Evolutionary conservation across 2,888 invertebrate genomes (phyloP), one percentile per base, ranked within the genome.

Genomic region (Octonoba sinensis): DNA sequence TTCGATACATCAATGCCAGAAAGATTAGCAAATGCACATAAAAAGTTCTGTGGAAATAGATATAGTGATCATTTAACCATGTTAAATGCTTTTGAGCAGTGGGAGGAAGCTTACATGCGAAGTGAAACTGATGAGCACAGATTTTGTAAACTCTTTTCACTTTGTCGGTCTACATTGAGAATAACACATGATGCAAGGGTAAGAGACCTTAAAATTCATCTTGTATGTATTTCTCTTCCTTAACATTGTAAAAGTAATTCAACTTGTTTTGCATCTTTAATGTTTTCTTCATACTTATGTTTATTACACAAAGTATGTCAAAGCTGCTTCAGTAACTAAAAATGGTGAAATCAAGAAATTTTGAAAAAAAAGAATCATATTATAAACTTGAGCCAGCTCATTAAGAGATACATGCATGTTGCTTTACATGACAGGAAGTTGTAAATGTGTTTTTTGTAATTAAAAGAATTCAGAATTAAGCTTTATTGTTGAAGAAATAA

Each of bases 61-160:
- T 94, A 92, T 87, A 97, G 97, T 4, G 99, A 99, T 89, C 99
- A 99, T 87, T 93, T 98, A 18, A 97, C 98, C 4, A 93, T 97
- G 93, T 90, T 99, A 27, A 95, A 95, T 86, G 97, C 95, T 12
- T 96, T 95, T 87, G 95, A 97, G 90, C 88, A 89, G 56, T 92
- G 91, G 91, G 90, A 90, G 84, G 90, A 90, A 54, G 90, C 90
- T 11, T 87, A 88, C 81, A 73, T 79, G 76, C 87, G 88, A 51
- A 91, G 91, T 15, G 91, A 91, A 81, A 86, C 89, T 65, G 93
- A 93, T 0, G 97, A 97, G 88, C 88, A 92, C 59, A 89, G 91
- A 44, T 98, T 97, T 90, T 99, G 99, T 89, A 96, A 97, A 78
- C 93, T 93, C 88, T 96, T 97, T 87, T 95, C 95, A 22, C 90